Evolutionary conservation across 2,113 vertebrate species (phyloP), one percentile per base, ranked within the genome.

Genomic region (Gulo gulo): DNA sequence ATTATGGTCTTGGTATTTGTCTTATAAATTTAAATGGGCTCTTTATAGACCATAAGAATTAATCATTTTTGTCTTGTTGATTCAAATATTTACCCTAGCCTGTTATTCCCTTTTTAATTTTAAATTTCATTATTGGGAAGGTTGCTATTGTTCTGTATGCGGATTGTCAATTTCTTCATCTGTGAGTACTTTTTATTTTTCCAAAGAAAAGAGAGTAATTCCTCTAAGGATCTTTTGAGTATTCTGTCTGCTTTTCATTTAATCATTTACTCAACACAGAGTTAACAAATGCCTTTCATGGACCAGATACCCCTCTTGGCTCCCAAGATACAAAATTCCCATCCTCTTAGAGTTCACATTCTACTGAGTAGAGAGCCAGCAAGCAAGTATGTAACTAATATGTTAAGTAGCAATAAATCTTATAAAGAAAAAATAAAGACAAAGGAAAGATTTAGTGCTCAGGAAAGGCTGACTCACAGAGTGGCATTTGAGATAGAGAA

Each of bases 1-100:
- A 36, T 45, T 84, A 55, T 16, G 47, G 24, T 36, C 67, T 88
- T 88, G 84, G 52, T 73, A 18, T 65, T 67, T 97, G 95, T 92
- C 36, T 85, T 94, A 82, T 42, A 96, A 96, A 88, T 95, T 93
- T 90, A 96, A 96, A 42, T 88, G 42, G 16, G 12, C 45, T 94
- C 47, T 94, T 88, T 42, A 47, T 74, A 63, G 67, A 63, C 78
- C 59, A 23, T 85, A 65, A 93, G 12, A 91, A 94, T 84, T 83
- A 88, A 96, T 96, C 45, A 78, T 65, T 71, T 95, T 95, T 96
- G 80, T 90, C 63, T 59, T 84, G 10, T 87, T 92, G 52, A 80
- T 52, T 94, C 83, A 94, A n/a, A 90, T 76, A 87, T 65, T 95
- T 69, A 20, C 23, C 83, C 47, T 74, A n/a, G 81, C 81, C 94